phyloP scores from a whole-genome alignment of 2,888 invertebrate genomes.

The Griposia aprilina region DNA sequence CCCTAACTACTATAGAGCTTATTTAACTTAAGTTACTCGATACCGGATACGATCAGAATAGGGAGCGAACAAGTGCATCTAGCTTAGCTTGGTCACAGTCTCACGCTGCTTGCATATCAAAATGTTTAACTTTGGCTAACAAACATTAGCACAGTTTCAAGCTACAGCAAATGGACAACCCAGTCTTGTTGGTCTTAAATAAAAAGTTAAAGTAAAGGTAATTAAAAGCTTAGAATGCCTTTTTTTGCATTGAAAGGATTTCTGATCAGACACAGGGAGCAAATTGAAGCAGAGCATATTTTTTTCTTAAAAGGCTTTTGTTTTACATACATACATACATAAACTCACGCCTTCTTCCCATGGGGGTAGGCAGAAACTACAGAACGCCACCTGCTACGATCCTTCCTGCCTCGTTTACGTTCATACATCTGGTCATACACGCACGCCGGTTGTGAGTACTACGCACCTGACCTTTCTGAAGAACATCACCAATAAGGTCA shows the following conservation, averaged over 20 bases:
- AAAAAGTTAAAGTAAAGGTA: conserved; percentile 22
- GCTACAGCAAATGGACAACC: conserved; percentile 15
- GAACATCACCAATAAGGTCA: no score
- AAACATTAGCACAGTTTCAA: conserved; percentile 34
- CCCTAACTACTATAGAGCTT: conserved; percentile 1
- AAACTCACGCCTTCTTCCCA: no score
- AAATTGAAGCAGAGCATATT: neutral
- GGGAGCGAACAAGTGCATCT: conserved; percentile 8
- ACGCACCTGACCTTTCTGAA: no score
- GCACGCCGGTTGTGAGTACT: no score
- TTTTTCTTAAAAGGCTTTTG: neutral
- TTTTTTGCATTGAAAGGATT: conserved; percentile 12
- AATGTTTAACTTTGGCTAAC: conserved; percentile 28
- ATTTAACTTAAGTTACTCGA: conserved; percentile 25
- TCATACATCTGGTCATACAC: no score
- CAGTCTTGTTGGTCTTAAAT: conserved; percentile 12
- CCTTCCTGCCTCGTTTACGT: no score
- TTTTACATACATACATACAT: no score
- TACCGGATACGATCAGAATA: neutral
- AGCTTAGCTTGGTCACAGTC: conserved; percentile 19
- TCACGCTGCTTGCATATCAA: conserved; percentile 41
- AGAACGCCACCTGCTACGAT: no score
- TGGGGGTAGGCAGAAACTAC: no score
- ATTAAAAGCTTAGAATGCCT: neutral
- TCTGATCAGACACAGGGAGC: conserved; percentile 7